Base-by-base conservation (phyloP, 2,888 invertebrate species). In the Epinotia nisella region DNA sequence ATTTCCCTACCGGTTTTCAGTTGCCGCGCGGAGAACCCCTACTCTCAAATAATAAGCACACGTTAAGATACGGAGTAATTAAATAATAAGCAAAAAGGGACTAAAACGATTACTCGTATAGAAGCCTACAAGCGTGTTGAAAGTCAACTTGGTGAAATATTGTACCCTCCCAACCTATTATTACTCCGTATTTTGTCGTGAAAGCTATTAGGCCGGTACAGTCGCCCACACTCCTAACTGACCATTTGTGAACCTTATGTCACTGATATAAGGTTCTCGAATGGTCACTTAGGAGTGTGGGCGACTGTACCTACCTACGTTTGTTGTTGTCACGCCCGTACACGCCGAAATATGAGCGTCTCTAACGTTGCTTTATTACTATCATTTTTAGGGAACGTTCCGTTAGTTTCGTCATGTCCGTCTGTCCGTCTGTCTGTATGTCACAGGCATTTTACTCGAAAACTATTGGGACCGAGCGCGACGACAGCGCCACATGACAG, bases 81-180 rank as follows among this genome's bases (percentile, higher is more conserved):
- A 24, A 5, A 24, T 56, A 15, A 21, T 56, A 24, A 56, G 24
- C 56, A 24, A 24, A 24, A 21, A 15, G 15, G 56, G 56, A 24
- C 15, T 56, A 56, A 24, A 13, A 7, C 56, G 21, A 21, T 15
- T 29, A 19, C 7, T 7, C 15, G 7, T 29, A 58, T n/a, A 29
- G 9, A 41, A 60, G 59, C 19, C 15, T 21, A 59, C 15, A 60
- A n/a, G 39, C 21, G 19, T 61, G 41, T 61, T 15, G 49, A 35
- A 53, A 65, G 39, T 65, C 53, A 51, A 17, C 45, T 21, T 45
- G 41, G 61, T 61, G 61, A 61, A 45, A 61, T 61, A 61, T 61
- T 13, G 45, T 21, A 21, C 61, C 61, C 61, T 45, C 61, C 61
- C 29, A 53, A 65, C 39, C 35, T 17, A 39, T 65, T 53, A 64